phyloP scores from a whole-genome alignment of 2,797 vertebrate genomes.

The Coracias cyanogaster region DNA sequence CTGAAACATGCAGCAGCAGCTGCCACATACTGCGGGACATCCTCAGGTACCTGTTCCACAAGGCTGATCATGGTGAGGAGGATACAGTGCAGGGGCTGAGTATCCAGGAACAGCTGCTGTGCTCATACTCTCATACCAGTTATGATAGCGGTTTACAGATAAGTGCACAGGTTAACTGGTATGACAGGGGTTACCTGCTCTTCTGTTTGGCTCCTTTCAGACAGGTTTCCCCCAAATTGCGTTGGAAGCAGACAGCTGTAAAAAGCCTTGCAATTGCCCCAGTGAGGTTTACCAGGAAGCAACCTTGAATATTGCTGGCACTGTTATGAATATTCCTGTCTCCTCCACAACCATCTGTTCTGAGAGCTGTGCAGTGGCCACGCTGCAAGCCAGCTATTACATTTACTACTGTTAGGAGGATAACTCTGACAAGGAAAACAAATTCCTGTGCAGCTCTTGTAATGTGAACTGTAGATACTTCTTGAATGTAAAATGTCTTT shows the following conservation, averaged over 20 bases:
- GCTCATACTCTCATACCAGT: neutral
- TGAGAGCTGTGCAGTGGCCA: neutral
- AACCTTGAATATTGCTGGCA: neutral
- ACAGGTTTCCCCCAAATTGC: neutral
- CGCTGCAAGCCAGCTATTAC: neutral
- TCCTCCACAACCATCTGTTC: constrained; percentile 9
- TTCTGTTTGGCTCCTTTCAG: neutral
- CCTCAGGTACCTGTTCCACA: neutral
- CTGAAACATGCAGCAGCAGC: neutral
- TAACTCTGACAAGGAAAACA: neutral
- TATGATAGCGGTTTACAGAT: fast-evolving
- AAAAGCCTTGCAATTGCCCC: neutral
- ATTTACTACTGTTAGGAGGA: neutral
- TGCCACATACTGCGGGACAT: fast-evolving
- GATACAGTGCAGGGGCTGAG: neutral
- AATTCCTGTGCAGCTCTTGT: neutral
- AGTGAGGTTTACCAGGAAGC: constrained; percentile 22
- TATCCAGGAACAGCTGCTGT: neutral
- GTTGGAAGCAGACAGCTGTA: neutral
- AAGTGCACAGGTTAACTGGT: neutral
- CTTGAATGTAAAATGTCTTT: neutral
- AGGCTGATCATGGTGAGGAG: fast-evolving
- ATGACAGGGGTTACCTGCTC: neutral
- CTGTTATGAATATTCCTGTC: neutral
- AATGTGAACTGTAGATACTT: neutral